These are phyloP conservation scores for Epirrhoe tristata DNA, from an alignment of 2,888 invertebrate genomes.

Conservation along the genomic window DNA sequence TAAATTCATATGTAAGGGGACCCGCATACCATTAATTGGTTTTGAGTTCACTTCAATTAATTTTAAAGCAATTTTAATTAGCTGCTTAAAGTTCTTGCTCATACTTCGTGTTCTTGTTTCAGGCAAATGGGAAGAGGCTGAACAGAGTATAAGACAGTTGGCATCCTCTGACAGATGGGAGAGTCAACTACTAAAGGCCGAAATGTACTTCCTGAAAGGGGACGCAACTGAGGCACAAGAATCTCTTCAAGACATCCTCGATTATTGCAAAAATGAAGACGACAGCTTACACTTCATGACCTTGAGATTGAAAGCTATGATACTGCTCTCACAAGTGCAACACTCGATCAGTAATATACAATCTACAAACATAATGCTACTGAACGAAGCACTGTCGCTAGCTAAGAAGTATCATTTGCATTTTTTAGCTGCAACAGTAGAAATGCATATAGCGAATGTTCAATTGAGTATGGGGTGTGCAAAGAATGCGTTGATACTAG, in stretches of 20 bases:
- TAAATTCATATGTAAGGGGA: too few relatives aligned
- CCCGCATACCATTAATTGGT: too few relatives aligned
- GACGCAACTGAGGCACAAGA: conserved; percentile 76
- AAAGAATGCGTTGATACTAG: conserved; percentile 89
- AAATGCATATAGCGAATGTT: conserved; percentile 92
- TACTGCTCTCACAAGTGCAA: conserved; percentile 88
- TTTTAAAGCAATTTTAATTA: too few relatives aligned
- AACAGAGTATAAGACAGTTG: conserved; percentile 88
- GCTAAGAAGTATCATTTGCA: conserved; percentile 91
- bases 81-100: conserved; percentile 7
- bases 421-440: conserved; percentile 90
- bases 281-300: conserved; percentile 82
- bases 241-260: conserved; percentile 80
- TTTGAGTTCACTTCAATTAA: too few relatives aligned
- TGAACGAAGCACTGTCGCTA: conserved; percentile 90
- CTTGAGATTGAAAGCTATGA: conserved; percentile 87
- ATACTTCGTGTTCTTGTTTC: conserved; percentile 30
- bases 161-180: conserved; percentile 88
- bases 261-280: conserved; percentile 81
- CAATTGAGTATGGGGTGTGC: conserved; percentile 91
- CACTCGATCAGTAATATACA: conserved; percentile 85
- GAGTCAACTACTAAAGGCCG: conserved; percentile 85
- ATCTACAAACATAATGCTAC: conserved; percentile 82
- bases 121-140: conserved; percentile 90
- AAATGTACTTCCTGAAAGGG: conserved; percentile 84